phyloP scores from a whole-genome alignment of 2,113 vertebrate genomes.

The Rutilus rutilus region DNA sequence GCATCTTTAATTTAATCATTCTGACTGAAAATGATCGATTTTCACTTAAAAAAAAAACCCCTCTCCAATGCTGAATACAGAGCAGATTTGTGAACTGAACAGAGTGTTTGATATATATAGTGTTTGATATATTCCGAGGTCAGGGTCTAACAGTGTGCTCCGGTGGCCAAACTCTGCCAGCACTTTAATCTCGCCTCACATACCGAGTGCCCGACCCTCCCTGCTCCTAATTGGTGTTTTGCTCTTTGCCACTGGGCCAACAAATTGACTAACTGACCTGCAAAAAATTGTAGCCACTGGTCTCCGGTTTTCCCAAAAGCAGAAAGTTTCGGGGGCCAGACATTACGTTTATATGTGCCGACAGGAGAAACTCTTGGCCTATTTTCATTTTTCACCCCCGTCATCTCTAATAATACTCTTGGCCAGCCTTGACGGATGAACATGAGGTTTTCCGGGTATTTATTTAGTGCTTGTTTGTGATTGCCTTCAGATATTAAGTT shows the following conservation, averaged over 20 bases:
- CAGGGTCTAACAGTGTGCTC: slow-evolving; percentile 18
- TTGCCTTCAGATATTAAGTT: slow-evolving; percentile 41
- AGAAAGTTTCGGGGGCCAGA: slow-evolving; percentile 28
- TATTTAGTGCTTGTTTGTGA: slow-evolving; percentile 41
- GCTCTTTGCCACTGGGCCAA: slow-evolving; percentile 53
- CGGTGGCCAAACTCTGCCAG: slow-evolving; percentile 5
- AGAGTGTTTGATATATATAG: slow-evolving; percentile 29
- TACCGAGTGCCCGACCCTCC: slow-evolving; percentile 12
- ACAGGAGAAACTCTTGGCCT: slow-evolving; percentile 29
- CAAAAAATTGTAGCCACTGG: slow-evolving; percentile 56
- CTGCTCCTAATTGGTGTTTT: slow-evolving; percentile 53
- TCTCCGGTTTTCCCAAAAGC: slow-evolving; percentile 38
- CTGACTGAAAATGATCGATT: not conserved
- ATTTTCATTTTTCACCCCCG: slow-evolving; percentile 42
- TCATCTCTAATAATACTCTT: slow-evolving; percentile 36
- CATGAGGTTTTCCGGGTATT: slow-evolving; percentile 26
- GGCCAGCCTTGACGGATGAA: slow-evolving; percentile 28
- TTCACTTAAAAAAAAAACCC: not conserved
- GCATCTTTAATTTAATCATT: not conserved
- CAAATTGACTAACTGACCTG: slow-evolving; percentile 64
- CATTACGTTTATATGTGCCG: slow-evolving; percentile 30
- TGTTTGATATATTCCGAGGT: slow-evolving; percentile 37
- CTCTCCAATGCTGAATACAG: not conserved
- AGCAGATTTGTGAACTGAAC: not conserved
- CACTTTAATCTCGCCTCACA: slow-evolving; percentile 34